phyloP scores from a whole-genome alignment of 2,797 vertebrate genomes.

The Pangasius djambal region DNA sequence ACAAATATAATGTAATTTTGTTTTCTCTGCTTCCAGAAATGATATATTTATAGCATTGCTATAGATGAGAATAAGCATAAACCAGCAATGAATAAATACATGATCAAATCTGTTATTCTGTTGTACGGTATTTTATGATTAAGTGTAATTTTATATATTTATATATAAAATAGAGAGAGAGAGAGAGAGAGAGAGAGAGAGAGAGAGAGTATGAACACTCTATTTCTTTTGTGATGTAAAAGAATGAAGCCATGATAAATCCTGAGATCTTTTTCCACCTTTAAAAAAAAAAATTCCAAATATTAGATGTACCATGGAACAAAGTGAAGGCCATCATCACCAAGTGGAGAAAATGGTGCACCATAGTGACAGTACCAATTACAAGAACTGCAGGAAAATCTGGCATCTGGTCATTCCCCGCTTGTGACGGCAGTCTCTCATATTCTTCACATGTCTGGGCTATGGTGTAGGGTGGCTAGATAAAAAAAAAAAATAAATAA shows the following conservation, averaged over 20 bases:
- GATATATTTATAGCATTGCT: not conserved
- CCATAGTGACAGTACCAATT: not conserved
- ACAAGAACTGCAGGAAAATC: not conserved
- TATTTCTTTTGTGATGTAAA: too few species aligned
- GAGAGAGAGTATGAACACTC: too few species aligned
- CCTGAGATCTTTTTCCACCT: too few species aligned
- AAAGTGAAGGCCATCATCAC: not conserved
- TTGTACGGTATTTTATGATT: not conserved
- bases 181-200: too few species aligned
- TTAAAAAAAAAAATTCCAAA: not conserved
- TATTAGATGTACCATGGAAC: not conserved
- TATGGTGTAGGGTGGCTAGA: not conserved
- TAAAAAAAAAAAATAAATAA: too few species aligned
- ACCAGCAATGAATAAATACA: not conserved
- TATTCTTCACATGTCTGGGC: not conserved
- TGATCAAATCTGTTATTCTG: not conserved
- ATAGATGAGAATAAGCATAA: not conserved
- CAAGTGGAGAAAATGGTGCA: not conserved
- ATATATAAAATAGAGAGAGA: too few species aligned
- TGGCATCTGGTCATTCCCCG: not conserved
- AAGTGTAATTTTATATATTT: not conserved
- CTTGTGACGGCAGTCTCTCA: not conserved
- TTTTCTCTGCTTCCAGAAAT: not conserved
- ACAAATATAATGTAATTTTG: not conserved
- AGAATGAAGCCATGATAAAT: too few species aligned